phyloP scores from a whole-genome alignment of 2,113 vertebrate genomes.

The Tragulus kanchil region DNA sequence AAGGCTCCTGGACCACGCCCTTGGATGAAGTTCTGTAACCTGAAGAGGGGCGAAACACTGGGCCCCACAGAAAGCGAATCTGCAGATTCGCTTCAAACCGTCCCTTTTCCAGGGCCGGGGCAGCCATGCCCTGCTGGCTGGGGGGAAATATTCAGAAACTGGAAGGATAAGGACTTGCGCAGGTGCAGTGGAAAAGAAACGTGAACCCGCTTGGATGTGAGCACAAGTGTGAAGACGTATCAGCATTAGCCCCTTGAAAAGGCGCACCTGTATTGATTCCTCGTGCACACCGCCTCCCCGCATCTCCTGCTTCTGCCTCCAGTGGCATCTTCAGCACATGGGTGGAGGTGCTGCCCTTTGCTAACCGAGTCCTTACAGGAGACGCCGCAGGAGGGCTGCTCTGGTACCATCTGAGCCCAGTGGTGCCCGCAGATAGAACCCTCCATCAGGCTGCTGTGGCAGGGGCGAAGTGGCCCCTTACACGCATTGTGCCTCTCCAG shows the following conservation, averaged over 20 bases:
- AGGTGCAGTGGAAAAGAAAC: conserved; percentile 93
- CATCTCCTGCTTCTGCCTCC: not conserved
- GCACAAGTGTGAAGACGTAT: conserved; percentile 95
- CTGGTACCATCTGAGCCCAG: conserved; percentile 92
- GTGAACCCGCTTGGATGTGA: conserved; percentile 96
- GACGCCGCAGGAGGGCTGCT: conserved; percentile 92
- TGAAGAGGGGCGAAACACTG: conserved; percentile 97
- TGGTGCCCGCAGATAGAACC: conserved; percentile 93
- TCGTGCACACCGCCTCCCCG: conserved; percentile 87
- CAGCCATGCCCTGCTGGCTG: conserved; percentile 93
- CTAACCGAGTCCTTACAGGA: conserved; percentile 95
- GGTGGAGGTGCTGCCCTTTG: conserved; percentile 95
- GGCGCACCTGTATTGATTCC: conserved; percentile 93
- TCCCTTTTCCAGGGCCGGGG: conserved; percentile 96
- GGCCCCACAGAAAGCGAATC: conserved; percentile 95
- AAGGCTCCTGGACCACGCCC: conserved; percentile 96
- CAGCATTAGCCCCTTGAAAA: conserved; percentile 97
- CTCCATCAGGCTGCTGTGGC: conserved; percentile 91
- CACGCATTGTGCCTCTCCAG: conserved; percentile 93
- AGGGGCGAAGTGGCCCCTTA: conserved; percentile 93
- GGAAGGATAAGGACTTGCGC: conserved; percentile 96
- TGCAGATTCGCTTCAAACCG: conserved; percentile 95
- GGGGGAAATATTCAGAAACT: conserved; percentile 95
- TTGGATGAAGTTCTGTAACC: conserved; percentile 99
- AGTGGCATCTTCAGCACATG: conserved; percentile 90